Conservation (phyloP, 2,888 invertebrate species). For the Acrocyrtus sp. region DNA sequence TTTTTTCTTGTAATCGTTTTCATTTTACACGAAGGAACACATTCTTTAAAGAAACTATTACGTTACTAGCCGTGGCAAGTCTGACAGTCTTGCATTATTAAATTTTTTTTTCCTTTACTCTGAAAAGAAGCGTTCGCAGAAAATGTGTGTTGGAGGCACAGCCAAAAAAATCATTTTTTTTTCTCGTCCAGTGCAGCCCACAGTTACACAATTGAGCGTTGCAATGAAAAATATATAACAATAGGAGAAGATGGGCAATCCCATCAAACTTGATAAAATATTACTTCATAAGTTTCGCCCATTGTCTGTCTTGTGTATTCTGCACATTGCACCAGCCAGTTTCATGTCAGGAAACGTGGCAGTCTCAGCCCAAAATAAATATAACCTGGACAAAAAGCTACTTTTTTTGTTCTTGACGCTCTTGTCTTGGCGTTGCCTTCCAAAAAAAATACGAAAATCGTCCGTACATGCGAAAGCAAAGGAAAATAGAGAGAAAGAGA, state of each 20-base stretch:
- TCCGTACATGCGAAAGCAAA: no score
- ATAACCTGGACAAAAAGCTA: not conserved
- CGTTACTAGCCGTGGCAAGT: not conserved
- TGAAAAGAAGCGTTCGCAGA: no score
- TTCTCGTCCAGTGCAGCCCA: not conserved
- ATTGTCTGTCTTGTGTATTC: not conserved
- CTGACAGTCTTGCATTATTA: not conserved
- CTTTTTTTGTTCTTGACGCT: not conserved
- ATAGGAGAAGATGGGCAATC: not conserved
- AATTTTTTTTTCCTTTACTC: not conserved
- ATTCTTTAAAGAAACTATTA: not conserved
- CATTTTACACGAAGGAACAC: no score
- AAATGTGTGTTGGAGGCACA: not conserved
- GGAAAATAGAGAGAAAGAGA: no score
- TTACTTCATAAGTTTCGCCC: constrained; percentile 28
- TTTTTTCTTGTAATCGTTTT: no score
- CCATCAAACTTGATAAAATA: constrained; percentile 24
- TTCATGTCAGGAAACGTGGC: constrained; percentile 22
- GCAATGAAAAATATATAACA: not conserved
- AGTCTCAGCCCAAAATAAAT: not conserved
- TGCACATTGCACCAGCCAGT: constrained; percentile 24
- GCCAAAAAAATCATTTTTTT: not conserved
- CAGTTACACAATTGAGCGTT: not conserved
- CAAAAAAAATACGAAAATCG: not conserved
- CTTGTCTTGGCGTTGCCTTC: not conserved